A percentile compares a stretch with the other conserved stretches of the same genome.
Evolutionary conservation across 2,113 vertebrate species (phyloP).

Genomic region (Chloroceryle aenea): DNA sequence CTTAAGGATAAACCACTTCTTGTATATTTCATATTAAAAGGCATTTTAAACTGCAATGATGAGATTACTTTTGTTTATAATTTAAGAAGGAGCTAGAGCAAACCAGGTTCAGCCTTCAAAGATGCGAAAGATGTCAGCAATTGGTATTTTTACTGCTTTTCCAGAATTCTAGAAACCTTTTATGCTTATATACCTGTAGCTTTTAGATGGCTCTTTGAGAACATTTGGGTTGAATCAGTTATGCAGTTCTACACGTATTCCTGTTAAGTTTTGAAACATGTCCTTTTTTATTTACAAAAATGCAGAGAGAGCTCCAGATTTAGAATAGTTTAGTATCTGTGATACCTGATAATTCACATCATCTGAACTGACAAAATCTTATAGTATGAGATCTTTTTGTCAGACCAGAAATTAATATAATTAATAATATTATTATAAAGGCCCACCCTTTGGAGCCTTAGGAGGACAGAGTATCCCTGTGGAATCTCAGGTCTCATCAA

Average conservation of each 20-base stretch:
- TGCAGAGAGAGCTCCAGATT: not conserved
- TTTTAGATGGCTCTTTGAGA: not conserved
- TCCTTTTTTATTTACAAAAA: not conserved
- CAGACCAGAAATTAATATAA: not conserved
- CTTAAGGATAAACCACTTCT: not conserved
- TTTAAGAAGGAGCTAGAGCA: not conserved
- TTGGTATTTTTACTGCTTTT: not conserved
- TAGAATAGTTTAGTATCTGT: not conserved
- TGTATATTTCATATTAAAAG: not conserved
- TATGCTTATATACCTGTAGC: not conserved
- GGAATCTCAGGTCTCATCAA: not conserved
- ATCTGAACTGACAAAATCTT: not conserved
- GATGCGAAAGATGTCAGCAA: not conserved
- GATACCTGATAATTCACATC: not conserved
- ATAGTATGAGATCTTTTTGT: not conserved
- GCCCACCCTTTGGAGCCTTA: accelerated
- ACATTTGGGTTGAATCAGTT: not conserved
- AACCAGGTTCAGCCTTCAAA: not conserved
- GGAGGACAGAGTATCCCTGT: not conserved
- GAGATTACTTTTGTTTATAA: not conserved
- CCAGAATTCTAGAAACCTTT: not conserved
- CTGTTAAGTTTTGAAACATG: not conserved
- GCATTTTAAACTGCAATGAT: not conserved
- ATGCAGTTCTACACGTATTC: not conserved
- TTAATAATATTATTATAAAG: accelerated